Evolutionary conservation across 2,888 invertebrate genomes (phyloP), one percentile per base, ranked within the genome.

Genomic region (Ernsta delagoae): DNA sequence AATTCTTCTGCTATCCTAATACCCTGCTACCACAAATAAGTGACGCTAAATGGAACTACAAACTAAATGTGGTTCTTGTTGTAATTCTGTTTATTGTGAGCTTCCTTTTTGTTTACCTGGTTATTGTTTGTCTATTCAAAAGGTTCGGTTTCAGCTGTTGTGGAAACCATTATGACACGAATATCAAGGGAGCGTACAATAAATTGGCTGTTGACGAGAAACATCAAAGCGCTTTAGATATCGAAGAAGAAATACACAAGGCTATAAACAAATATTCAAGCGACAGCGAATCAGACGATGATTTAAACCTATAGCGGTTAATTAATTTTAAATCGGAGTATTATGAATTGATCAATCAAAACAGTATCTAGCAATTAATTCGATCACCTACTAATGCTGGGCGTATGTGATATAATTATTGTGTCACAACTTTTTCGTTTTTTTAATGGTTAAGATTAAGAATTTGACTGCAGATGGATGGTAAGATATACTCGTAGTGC

Each of bases 1-100:
- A 88, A 74, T 79, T 81, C 61, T 94, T 89, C 79, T 95, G 95
- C 77, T 94, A 94, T 75, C 93, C 94, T 3, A 87, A 87, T 7
- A 82, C 89, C 4, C 81, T 94, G 0, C 71, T 93, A 31, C 86
- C 90, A 4, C 85, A 91, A 75, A 84, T 94, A 61, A 86, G 85
- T 63, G 85, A 84, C 63, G 89, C 87, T 67, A 83, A 88, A 74
- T 92, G 93, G 90, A 87, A 92, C 79, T 92, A 91, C 74, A 87
- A 85, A 75, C 76, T 93, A 11, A 91, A 94, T 72, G 75, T 94
- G 9, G 83, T 83, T 36, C 84, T 94, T 9, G 81, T 86, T 8
- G 76, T 94, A 7, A 77, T 87, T 24, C 76, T 92, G 60, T 80
- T 91, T 39, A 72, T 87, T 11, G 74, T 93, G 54, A 78, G 82